Percentiles rank a stretch among this genome's conserved stretches.
Evolutionary conservation across 2,888 invertebrate species (phyloP).

Genomic region (Phyllotreta striolata): DNA sequence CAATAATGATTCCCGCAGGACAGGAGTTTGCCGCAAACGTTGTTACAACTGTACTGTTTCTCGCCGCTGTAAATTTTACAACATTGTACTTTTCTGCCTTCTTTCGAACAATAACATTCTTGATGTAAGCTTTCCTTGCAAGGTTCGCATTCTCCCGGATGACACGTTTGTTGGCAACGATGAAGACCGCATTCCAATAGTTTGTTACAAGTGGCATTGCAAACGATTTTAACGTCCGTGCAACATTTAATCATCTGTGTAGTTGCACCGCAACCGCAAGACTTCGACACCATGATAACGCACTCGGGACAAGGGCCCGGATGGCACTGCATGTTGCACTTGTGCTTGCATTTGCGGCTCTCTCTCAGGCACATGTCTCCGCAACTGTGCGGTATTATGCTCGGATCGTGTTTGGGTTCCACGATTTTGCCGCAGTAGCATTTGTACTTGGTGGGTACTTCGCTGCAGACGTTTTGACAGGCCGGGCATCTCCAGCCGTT

Average conservation of each 20-base stretch:
- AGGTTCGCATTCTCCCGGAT: conserved; percentile 77
- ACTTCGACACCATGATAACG: conserved; percentile 74
- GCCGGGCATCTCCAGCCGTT: conserved; percentile 96
- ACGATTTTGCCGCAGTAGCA: conserved; percentile 90
- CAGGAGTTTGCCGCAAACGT: conserved; percentile 68
- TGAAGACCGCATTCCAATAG: conserved; percentile 81
- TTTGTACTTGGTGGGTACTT: conserved; percentile 80
- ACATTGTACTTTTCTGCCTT: conserved; percentile 63
- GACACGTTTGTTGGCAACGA: conserved; percentile 77
- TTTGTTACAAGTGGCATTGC: conserved; percentile 78
- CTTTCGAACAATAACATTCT: conserved; percentile 71
- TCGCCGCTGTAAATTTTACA: conserved; percentile 14
- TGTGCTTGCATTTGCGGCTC: conserved; percentile 68
- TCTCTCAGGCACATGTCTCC: conserved; percentile 82
- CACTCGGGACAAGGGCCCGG: conserved; percentile 96
- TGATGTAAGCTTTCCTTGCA: conserved; percentile 75
- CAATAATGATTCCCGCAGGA: conserved; percentile 73
- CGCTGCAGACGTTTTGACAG: conserved; percentile 83
- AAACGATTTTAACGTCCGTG: conserved; percentile 74
- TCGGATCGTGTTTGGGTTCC: conserved; percentile 77
- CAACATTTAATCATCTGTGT: conserved; percentile 76
- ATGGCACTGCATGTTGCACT: conserved; percentile 86
- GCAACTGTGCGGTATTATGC: conserved; percentile 89
- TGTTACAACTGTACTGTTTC: conserved; percentile 68
- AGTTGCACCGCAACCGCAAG: conserved; percentile 81